Evolutionary conservation across 2,888 invertebrate genomes (phyloP).

Genomic region (Epinotia nisella): DNA sequence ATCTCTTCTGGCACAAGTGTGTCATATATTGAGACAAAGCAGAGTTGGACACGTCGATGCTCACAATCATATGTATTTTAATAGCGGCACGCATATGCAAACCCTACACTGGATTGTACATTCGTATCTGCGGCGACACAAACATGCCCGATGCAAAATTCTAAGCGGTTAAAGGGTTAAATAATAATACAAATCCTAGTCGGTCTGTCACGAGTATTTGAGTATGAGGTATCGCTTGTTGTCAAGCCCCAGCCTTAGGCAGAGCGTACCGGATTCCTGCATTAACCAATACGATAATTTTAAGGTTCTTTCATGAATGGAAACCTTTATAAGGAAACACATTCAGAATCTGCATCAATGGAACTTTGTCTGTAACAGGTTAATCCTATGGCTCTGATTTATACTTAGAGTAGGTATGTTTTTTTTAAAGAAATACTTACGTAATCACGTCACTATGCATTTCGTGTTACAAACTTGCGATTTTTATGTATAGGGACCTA

Average conservation of each 20-base stretch:
- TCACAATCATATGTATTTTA: no score
- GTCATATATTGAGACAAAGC: background rate
- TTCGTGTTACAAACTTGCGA: no score
- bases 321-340: constrained; percentile 39
- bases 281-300: constrained; percentile 35
- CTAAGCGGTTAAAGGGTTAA: no score
- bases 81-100: no score
- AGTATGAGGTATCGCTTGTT: background rate
- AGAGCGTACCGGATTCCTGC: constrained; percentile 38
- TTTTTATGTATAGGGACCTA: no score
- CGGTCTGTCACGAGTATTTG: background rate
- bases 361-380: constrained; percentile 8
- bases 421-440: no score
- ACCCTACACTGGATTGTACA: no score
- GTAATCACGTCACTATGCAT: no score
- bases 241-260: constrained; percentile 24
- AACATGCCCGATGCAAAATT: no score
- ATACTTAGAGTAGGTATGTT: background rate
- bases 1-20: background rate
- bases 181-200: background rate
- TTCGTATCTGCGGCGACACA: no score
- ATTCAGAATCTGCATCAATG: constrained; percentile 10
- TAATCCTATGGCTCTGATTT: background rate
- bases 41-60: background rate
- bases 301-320: constrained; percentile 42